These are phyloP conservation scores for Ceratitis capitata DNA, from an alignment of 1,140 invertebrate genomes.

Conservation along the genomic window DNA sequence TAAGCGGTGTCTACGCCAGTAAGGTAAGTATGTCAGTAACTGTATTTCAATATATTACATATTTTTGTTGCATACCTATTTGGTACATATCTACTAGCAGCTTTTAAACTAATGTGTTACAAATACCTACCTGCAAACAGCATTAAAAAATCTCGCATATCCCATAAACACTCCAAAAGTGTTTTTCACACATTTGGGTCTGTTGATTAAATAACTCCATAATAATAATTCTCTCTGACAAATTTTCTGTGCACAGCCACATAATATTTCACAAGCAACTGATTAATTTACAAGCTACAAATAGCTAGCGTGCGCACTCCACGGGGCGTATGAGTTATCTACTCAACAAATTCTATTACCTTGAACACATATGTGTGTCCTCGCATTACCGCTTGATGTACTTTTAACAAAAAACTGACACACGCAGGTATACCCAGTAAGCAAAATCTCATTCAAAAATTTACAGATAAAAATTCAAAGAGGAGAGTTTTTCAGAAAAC, in stretches of 20 bases:
- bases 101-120: too few species aligned
- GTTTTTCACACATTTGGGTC: too few species aligned
- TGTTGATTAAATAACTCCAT: background rate
- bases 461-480: too few species aligned
- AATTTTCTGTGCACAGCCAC: background rate
- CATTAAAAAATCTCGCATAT: background rate
- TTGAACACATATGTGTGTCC: too few species aligned
- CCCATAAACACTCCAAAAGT: too few species aligned
- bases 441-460: too few species aligned
- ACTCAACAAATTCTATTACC: slow-evolving; percentile 8
- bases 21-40: too few species aligned
- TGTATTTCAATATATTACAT: too few species aligned
- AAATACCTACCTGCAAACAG: background rate
- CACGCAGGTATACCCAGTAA: background rate
- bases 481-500: too few species aligned
- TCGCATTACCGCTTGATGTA: background rate
- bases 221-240: background rate
- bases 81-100: too few species aligned
- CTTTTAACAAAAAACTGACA: background rate
- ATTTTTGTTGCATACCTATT: too few species aligned
- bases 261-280: background rate
- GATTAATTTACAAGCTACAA: background rate
- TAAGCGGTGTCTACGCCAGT: too few species aligned
- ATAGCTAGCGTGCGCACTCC: background rate
- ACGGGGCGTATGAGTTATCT: slow-evolving; percentile 8